Percentiles rank a stretch among this genome's conserved stretches.
Conservation (phyloP, 2,113 vertebrate species). For the Eonycteris spelaea region DNA sequence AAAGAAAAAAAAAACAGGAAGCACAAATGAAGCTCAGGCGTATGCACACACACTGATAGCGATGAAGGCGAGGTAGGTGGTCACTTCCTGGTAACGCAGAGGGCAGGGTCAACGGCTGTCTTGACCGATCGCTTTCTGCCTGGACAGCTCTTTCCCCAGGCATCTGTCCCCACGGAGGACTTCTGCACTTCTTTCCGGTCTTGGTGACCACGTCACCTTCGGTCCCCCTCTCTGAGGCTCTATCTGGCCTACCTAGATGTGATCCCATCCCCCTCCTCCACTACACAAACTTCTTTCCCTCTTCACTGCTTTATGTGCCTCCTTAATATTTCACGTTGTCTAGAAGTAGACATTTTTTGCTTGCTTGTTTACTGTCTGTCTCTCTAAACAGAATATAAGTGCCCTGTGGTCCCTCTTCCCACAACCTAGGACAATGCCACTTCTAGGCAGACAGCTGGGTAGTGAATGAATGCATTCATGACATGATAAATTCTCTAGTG, state of each 20-base stretch:
- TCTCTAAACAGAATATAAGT: background rate
- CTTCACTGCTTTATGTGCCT: background rate
- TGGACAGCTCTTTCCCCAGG: background rate
- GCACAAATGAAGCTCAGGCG: background rate
- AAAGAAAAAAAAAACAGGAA: background rate
- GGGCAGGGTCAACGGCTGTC: fast-evolving
- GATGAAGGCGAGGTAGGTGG: background rate
- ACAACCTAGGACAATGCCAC: background rate
- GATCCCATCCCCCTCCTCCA: fast-evolving
- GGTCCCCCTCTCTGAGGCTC: background rate
- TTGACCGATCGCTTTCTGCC: background rate
- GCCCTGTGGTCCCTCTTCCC: background rate
- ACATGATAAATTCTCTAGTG: background rate
- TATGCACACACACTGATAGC: background rate
- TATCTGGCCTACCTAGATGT: background rate
- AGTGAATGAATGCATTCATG: background rate
- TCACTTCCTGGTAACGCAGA: background rate
- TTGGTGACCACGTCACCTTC: background rate
- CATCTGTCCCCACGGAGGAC: background rate
- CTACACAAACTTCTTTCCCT: background rate
- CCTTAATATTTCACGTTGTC: background rate
- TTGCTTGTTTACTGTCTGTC: background rate
- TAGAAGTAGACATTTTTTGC: background rate
- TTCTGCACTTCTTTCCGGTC: background rate
- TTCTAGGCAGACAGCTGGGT: background rate